These are phyloP conservation scores for Lamprologus lemairii DNA, from an alignment of 2,113 vertebrate genomes.

Conservation along the genomic window DNA sequence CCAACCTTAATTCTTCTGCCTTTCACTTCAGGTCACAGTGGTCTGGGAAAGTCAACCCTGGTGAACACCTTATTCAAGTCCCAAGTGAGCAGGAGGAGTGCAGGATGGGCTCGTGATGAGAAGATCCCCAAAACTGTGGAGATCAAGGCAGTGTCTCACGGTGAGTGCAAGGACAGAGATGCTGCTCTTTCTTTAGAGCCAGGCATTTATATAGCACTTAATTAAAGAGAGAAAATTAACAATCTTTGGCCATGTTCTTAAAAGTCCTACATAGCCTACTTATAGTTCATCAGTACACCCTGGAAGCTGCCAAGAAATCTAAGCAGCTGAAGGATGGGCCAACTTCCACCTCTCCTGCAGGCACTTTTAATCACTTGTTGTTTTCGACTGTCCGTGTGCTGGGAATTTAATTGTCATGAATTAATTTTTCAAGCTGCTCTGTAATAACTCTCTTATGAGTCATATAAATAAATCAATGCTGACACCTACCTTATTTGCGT, in stretches of 20 bases:
- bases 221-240: not conserved
- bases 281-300: not conserved
- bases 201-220: not conserved
- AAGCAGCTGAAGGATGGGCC: not conserved
- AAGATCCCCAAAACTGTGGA: constrained; percentile 96
- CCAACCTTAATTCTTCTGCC: not conserved
- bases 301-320: not conserved
- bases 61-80: constrained; percentile 96
- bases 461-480: not conserved
- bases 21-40: constrained; percentile 79
- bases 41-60: constrained; percentile 89
- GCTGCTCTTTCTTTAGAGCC: not conserved
- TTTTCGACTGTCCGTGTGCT: not conserved
- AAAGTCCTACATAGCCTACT: not conserved
- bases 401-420: not conserved
- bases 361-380: not conserved
- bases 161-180: constrained; percentile 66
- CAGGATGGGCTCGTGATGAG: constrained; percentile 87
- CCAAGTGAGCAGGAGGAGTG: constrained; percentile 90
- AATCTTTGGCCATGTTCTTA: not conserved
- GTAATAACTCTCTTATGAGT: not conserved
- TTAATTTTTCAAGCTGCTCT: not conserved
- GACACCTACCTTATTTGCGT: not conserved
- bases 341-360: not conserved
- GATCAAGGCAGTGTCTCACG: constrained; percentile 89